Conservation (phyloP, 2,888 invertebrate species). For the Pyralis farinalis region DNA sequence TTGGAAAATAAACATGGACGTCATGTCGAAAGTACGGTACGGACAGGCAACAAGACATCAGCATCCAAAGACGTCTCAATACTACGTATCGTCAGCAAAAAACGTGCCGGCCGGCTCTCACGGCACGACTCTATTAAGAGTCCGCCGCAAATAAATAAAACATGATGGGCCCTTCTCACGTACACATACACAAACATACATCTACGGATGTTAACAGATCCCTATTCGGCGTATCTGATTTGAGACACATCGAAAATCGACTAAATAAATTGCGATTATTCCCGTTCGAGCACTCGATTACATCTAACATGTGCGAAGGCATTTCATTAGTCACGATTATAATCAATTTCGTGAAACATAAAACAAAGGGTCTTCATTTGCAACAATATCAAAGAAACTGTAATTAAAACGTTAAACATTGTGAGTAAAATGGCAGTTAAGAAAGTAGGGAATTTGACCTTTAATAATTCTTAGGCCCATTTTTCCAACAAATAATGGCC, state of each 20-base stretch:
- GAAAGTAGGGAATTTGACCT: slow-evolving; percentile 6
- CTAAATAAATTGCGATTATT: slow-evolving; percentile 13
- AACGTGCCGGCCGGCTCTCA: slow-evolving; percentile 72
- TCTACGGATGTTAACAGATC: slow-evolving; percentile 71
- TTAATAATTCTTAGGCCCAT: neutral
- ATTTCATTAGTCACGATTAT: slow-evolving; percentile 19
- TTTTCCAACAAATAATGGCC: neutral
- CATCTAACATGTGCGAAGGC: slow-evolving; percentile 2
- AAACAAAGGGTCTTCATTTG: neutral
- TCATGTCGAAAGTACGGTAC: slow-evolving; percentile 67
- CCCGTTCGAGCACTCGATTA: slow-evolving; percentile 7
- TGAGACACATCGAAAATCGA: slow-evolving; percentile 48
- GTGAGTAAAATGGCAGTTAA: slow-evolving; percentile 1
- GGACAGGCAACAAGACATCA: slow-evolving; percentile 76
- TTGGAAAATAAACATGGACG: slow-evolving; percentile 63
- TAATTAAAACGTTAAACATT: slow-evolving; percentile 5
- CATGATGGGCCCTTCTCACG: slow-evolving; percentile 79
- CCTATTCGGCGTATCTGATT: slow-evolving; percentile 67
- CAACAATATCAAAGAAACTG: neutral
- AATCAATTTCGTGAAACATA: slow-evolving; percentile 7
- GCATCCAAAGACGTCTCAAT: slow-evolving; percentile 78
- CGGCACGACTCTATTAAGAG: slow-evolving; percentile 79
- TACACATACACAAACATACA: slow-evolving; percentile 55
- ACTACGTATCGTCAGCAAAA: slow-evolving; percentile 69
- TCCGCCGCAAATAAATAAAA: slow-evolving; percentile 77